These are phyloP conservation scores for Aselliscus stoliczkanus DNA, from an alignment of 2,797 vertebrate genomes.

Conservation along the genomic window DNA sequence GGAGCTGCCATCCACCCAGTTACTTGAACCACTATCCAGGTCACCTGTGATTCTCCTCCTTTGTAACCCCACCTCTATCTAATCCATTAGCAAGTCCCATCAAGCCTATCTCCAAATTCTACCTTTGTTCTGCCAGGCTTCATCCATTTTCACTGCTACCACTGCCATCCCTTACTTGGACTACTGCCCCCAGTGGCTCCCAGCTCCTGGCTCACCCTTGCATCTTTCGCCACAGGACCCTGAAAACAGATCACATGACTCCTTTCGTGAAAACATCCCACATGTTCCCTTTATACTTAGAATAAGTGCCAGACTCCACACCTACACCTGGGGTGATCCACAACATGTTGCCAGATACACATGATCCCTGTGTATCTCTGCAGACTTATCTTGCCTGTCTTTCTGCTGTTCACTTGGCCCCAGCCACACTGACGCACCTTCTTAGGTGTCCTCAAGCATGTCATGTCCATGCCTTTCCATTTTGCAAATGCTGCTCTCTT, in stretches of 20 bases:
- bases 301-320: neutral
- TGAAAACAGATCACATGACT: neutral
- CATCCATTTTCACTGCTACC: neutral
- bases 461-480: no score
- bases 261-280: neutral
- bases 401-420: rapidly evolving
- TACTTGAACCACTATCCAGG: neutral
- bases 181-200: neutral
- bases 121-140: neutral
- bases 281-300: neutral
- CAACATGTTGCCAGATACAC: neutral
- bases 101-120: neutral
- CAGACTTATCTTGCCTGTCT: neutral
- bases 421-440: neutral
- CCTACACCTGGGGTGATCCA: neutral
- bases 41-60: neutral
- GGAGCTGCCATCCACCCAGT: neutral
- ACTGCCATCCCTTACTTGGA: neutral
- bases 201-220: neutral
- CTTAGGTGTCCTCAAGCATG: no score
- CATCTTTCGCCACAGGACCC: neutral
- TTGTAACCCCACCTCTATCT: neutral
- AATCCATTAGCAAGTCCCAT: neutral
- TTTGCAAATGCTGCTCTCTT: neutral
- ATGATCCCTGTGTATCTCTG: neutral